phyloP scores from a whole-genome alignment of 2,797 vertebrate species.

The Crocidura indochinensis region DNA sequence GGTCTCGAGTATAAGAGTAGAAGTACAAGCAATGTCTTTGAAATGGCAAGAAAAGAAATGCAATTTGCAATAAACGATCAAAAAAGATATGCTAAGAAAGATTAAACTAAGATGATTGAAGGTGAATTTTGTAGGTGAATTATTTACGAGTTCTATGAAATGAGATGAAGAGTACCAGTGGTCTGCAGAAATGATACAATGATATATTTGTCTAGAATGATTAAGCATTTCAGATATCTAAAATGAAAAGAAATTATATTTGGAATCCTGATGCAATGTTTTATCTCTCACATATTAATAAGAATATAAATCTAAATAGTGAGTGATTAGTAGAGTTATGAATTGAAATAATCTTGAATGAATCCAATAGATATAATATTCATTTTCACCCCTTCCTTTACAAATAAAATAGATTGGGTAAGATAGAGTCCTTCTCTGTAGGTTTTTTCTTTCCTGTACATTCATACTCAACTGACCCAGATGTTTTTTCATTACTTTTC shows the following conservation, averaged over 20 bases:
- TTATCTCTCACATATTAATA: not conserved
- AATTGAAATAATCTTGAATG: not conserved
- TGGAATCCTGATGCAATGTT: not conserved
- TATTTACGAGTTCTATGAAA: not conserved
- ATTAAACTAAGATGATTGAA: not conserved
- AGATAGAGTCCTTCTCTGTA: not conserved
- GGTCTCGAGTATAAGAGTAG: not conserved
- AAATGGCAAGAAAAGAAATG: not conserved
- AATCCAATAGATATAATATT: not conserved
- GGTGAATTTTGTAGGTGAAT: not conserved
- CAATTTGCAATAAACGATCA: not conserved
- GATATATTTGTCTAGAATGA: not conserved
- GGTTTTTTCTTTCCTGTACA: not conserved
- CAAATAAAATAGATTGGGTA: not conserved
- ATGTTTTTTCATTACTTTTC: not conserved
- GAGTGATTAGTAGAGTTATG: not conserved
- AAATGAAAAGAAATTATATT: not conserved
- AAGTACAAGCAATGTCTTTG: fast-evolving
- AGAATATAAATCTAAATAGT: not conserved
- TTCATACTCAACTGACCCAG: not conserved
- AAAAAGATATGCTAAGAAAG: not conserved
- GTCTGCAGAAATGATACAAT: not conserved
- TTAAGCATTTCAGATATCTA: not conserved
- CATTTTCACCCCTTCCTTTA: not conserved
- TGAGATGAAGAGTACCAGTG: not conserved